Evolutionary conservation across 1,140 invertebrate genomes (phyloP), one percentile per base, ranked within the genome.

Genomic region (Steinernema feltiae): DNA sequence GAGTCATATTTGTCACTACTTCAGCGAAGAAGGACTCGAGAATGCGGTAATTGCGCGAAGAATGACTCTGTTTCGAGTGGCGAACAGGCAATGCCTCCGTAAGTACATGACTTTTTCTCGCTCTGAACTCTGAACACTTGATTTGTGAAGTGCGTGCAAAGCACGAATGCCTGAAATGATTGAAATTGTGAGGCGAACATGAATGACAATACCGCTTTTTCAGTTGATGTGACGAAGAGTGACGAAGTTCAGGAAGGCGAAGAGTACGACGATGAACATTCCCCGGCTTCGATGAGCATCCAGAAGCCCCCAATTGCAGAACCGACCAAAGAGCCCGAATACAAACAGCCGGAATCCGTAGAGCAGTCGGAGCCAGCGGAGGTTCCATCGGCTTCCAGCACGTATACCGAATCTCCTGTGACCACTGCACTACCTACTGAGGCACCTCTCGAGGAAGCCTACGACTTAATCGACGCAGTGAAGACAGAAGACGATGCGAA

Each of bases 1-100:
- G 18, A 48, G 75, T n/a, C 82, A 83, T 71, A 82, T 84, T 53
- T 83, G 82, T 73, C 83, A 83, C 48, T 83, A 80, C 71, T 83
- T 83, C 76, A 48, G 46, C 21, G 78, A 85, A 32, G 83, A 83
- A 41, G 82, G 76, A 21, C 69, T 83, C 15, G 83, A 84, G 76
- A 48, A 70, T n/a, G 80, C 83, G 48, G 69, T 74, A 15, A 74
- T 83, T 17, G 75, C 71, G 24, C 70, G 76, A 12, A 74, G 73
- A 48, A 83, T 83, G 82, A 78, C 84, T 53, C 82, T 82, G 53
- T 82, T 83, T 46, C 76, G 84, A 35, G 79, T 84, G 21, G 74
- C 84, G 30, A 78, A 81, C 32, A 70, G 76, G 69, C 29, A 78
- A 17, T 83, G 82, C 75, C 48, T 83, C 27, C 76, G 81, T 82